Evolutionary conservation across 2,888 invertebrate species (phyloP), one percentile per base, ranked within the genome.

Genomic region (Plagiodera versicolora): DNA sequence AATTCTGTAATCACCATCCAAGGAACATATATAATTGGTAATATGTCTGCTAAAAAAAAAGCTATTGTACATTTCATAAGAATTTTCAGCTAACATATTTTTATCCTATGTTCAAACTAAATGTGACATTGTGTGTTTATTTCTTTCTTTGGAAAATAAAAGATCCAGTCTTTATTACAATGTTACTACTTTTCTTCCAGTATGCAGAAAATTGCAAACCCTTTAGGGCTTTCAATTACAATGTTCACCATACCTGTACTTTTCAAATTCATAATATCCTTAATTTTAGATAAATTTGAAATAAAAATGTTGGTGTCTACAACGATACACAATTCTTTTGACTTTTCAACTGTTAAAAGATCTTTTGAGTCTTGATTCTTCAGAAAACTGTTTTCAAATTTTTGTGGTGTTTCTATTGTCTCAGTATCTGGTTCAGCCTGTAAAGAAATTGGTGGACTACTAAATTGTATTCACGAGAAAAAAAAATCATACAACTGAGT

Each of bases 1-100:
- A 87, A 65, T 72, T 87, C 87, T 64, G 83, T 84, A 11, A 86
- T 80, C 0, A 86, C 86, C 50, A 86, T 82, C 86, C 86, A 86
- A 0, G 87, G 86, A 0, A 86, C 82, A 57, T 84, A 73, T 10
- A 87, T 68, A 0, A 81, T 80, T 0, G 83, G 82, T 45, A 64
- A 61, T 17, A 66, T 67, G 8, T 69, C 60, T 24, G 70, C 77
- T 77, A 61, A 54, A 70, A 71, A 60, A 24, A 56, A 28, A 56
- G n/a, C n/a, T n/a, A n/a, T n/a, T n/a, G n/a, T n/a, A n/a, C n/a
- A n/a, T n/a, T n/a, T n/a, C n/a, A n/a, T n/a, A n/a, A n/a, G n/a
- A n/a, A n/a, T n/a, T n/a, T n/a, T n/a, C n/a, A n/a, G n/a, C n/a
- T n/a, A n/a, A n/a, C n/a, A n/a, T n/a, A n/a, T n/a, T n/a, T n/a